Percentiles rank a stretch among this genome's conserved stretches.
These are phyloP conservation scores for Parnassius smintheus DNA, from an alignment of 2,888 invertebrate genomes.

Conservation along the genomic window DNA sequence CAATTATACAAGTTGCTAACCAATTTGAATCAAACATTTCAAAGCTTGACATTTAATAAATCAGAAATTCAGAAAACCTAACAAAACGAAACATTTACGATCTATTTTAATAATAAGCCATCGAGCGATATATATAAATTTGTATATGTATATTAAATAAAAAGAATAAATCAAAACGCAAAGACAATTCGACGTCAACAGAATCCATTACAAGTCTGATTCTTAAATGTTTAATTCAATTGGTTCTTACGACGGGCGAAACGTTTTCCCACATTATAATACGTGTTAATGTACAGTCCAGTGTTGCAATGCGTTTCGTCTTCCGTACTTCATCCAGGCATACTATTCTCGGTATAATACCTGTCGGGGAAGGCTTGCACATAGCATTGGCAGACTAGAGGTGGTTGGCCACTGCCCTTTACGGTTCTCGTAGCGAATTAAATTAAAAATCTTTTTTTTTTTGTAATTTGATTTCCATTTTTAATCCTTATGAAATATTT, in stretches of 20 bases:
- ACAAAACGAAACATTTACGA: background rate
- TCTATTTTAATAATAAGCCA: background rate
- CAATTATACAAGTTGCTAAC: conserved; percentile 29
- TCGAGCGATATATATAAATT: background rate
- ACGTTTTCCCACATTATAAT: conserved; percentile 6
- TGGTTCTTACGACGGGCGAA: conserved; percentile 26
- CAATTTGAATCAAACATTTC: background rate
- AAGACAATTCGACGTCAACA: conserved; percentile 41
- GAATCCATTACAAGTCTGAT: conserved; percentile 65
- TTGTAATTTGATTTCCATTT: too few relatives aligned
- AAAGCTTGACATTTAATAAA: background rate
- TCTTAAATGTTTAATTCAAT: conserved; percentile 17
- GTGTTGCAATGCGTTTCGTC: conserved; percentile 21
- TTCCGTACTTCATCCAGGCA: conserved; percentile 30
- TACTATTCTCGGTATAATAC: too few relatives aligned
- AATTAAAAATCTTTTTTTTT: too few relatives aligned
- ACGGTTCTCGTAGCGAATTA: too few relatives aligned
- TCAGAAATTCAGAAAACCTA: background rate
- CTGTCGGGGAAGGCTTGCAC: too few relatives aligned
- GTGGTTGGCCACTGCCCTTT: too few relatives aligned
- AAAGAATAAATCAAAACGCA: conserved; percentile 10
- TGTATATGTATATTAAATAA: background rate
- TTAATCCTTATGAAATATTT: too few relatives aligned
- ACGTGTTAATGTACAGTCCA: conserved; percentile 2
- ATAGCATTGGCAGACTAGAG: too few relatives aligned